phyloP scores from a whole-genome alignment of 2,888 invertebrate genomes.

The Lapara coniferarum region DNA sequence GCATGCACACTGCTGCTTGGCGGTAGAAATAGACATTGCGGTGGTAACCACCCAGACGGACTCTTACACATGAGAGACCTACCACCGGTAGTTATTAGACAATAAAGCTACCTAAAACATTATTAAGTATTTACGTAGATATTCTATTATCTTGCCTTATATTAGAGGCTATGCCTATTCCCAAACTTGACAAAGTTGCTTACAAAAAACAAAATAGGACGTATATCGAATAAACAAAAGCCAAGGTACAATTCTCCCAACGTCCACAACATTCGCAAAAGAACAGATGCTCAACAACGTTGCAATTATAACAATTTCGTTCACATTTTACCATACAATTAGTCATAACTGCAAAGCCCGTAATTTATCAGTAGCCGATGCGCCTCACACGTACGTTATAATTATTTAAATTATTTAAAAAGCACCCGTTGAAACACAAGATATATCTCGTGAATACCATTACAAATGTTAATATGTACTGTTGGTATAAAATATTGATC shows the following conservation, averaged over 20 bases:
- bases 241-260: not conserved
- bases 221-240: no score
- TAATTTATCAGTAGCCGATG: slow-evolving; percentile 62
- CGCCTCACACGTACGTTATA: slow-evolving; percentile 50
- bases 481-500: not conserved
- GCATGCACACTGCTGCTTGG: no score
- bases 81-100: no score
- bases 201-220: not conserved
- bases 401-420: slow-evolving; percentile 66
- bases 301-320: slow-evolving; percentile 62
- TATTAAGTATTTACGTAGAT: not conserved
- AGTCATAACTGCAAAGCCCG: slow-evolving; percentile 56
- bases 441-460: slow-evolving; percentile 20
- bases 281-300: slow-evolving; percentile 50
- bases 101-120: not conserved
- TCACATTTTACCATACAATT: slow-evolving; percentile 63
- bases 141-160: not conserved
- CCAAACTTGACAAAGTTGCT: not conserved
- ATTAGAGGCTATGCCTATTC: not conserved
- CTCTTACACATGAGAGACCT: no score
- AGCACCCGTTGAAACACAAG: slow-evolving; percentile 45
- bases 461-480: slow-evolving; percentile 20
- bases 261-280: slow-evolving; percentile 8
- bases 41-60: no score
- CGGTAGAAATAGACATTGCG: no score